These are phyloP conservation scores for Protobothrops flavoviridis DNA, from an alignment of 2,113 vertebrate species.

Conservation along the genomic window DNA sequence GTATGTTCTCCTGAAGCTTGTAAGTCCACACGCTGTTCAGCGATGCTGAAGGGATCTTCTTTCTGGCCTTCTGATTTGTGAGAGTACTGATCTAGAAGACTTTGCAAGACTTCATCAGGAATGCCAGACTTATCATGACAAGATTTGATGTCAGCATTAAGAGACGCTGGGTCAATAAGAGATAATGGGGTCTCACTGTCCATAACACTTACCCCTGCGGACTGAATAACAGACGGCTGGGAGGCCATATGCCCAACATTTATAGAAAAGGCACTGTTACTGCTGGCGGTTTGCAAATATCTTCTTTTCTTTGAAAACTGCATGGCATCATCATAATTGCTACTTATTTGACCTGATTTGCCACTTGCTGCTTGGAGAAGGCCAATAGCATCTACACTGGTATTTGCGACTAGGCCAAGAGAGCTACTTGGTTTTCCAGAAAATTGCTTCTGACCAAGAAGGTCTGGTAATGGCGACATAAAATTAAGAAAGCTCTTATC, in stretches of 20 bases:
- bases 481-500: conserved; percentile 88
- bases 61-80: conserved; percentile 91
- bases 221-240: conserved; percentile 92
- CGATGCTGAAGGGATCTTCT: conserved; percentile 91
- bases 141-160: conserved; percentile 85
- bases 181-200: conserved; percentile 87
- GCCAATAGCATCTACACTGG: conserved; percentile 80
- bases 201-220: conserved; percentile 84
- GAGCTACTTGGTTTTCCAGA: conserved; percentile 81
- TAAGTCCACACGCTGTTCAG: conserved; percentile 91
- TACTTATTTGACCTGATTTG: conserved; percentile 86
- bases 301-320: conserved; percentile 99
- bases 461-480: conserved; percentile 73
- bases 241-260: conserved; percentile 87
- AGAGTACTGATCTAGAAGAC: conserved; percentile 96
- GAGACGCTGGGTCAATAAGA: conserved; percentile 90
- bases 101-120: conserved; percentile 97
- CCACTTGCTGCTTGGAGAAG: conserved; percentile 84
- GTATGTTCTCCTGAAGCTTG: conserved; percentile 88
- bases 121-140: conserved; percentile 96
- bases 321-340: conserved; percentile 98
- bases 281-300: conserved; percentile 91
- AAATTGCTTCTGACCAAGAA: conserved; percentile 83
- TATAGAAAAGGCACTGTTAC: conserved; percentile 85
- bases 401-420: conserved; percentile 77